Conservation (phyloP, 2,113 vertebrate species). For the Haemorhous mexicanus region DNA sequence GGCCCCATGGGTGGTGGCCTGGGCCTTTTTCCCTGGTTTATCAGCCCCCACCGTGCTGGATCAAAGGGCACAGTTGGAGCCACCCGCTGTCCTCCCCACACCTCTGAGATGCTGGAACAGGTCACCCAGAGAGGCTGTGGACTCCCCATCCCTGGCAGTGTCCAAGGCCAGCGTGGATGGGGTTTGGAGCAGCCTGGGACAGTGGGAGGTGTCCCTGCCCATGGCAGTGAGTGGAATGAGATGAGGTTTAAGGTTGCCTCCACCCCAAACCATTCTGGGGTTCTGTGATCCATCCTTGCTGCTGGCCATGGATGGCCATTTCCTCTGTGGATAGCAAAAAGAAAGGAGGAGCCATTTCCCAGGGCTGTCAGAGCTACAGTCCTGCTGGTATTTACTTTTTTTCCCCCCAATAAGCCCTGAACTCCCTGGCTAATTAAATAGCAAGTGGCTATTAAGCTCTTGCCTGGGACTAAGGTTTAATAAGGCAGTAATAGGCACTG, state of each 20-base stretch:
- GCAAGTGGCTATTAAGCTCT: slow-evolving; percentile 60
- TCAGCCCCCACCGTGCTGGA: not conserved
- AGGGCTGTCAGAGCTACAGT: not conserved
- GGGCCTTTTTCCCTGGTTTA: not conserved
- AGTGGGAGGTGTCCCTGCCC: not conserved
- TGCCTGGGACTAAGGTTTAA: slow-evolving; percentile 54
- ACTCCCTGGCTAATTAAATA: slow-evolving; percentile 59
- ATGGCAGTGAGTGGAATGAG: rapidly evolving
- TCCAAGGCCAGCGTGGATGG: rapidly evolving
- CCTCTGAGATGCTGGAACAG: not conserved
- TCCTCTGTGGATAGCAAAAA: rapidly evolving
- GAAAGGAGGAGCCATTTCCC: not conserved
- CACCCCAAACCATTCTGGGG: not conserved
- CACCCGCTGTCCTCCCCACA: not conserved
- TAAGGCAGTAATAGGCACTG: slow-evolving; percentile 28
- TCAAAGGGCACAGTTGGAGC: not conserved
- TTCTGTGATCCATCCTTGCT: not conserved
- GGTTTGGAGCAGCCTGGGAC: not conserved
- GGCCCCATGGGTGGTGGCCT: not conserved
- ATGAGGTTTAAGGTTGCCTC: not conserved
- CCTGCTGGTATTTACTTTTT: not conserved
- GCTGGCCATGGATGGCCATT: not conserved
- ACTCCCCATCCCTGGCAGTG: not conserved
- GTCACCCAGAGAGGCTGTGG: rapidly evolving
- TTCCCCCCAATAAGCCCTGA: not conserved